These are phyloP conservation scores for Oncorhynchus masou DNA, from an alignment of 2,113 vertebrate genomes.

Conservation along the genomic window DNA sequence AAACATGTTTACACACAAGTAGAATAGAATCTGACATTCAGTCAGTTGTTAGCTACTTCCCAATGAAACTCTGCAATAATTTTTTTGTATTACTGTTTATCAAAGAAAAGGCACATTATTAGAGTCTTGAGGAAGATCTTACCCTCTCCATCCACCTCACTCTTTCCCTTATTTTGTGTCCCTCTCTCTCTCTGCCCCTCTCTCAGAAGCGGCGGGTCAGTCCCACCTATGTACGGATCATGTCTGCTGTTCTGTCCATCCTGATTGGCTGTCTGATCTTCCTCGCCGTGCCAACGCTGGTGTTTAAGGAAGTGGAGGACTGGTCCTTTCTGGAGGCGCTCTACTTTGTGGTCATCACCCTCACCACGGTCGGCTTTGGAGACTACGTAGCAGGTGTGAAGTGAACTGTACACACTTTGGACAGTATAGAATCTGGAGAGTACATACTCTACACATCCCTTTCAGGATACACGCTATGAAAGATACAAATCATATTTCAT, in stretches of 20 bases:
- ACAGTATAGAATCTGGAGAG: neutral
- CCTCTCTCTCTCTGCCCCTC: conserved; percentile 7
- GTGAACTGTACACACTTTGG: neutral
- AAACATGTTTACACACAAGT: no score
- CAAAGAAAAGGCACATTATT: neutral
- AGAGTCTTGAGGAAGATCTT: neutral
- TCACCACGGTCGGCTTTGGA: conserved; percentile 90
- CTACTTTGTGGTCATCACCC: conserved; percentile 89
- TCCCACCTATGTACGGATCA: conserved; percentile 79
- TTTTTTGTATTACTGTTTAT: neutral
- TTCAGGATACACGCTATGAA: neutral
- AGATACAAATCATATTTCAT: neutral
- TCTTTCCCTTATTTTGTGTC: neutral
- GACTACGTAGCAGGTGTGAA: conserved; percentile 84
- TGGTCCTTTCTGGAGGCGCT: conserved; percentile 84
- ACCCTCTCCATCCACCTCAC: neutral
- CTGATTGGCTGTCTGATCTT: conserved; percentile 87
- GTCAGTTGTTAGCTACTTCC: neutral
- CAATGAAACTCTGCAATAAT: neutral
- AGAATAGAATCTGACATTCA: no score
- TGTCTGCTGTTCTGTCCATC: conserved; percentile 86
- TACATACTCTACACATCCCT: neutral
- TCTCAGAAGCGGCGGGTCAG: conserved; percentile 81
- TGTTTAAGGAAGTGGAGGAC: conserved; percentile 81
- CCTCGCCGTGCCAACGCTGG: conserved; percentile 79